Base-by-base conservation (phyloP, 2,113 vertebrate genomes). In the Trichechus manatus region DNA sequence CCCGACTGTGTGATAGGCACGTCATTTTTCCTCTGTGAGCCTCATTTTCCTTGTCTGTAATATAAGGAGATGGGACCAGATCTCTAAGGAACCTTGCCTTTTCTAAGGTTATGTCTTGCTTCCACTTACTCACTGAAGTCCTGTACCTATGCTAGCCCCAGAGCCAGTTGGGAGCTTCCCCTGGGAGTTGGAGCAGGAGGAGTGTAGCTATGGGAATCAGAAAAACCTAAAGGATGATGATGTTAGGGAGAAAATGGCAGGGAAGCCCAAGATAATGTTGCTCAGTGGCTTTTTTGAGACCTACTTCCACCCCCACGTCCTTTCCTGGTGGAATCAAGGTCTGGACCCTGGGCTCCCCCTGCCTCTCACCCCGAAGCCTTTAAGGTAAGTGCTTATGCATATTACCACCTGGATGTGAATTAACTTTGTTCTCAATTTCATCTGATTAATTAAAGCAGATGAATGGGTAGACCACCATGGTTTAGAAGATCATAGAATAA, bases 361-460 rank as follows among this genome's bases (percentile, higher is more conserved):
- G 11, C 87, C 39, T n/a, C 11, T 44, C 20, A 6, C n/a, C 50
- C 6, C 4, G 1, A 22, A 11, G 39, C 23, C 6, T 4, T 9
- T 17, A 47, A 7, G 10, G 4, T 15, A 9, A 5, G 3, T 29
- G 5, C 42, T 50, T 7, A 5, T 9, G 29, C 29, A 3, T 15
- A 5, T 17, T 68, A 3, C 23, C 56, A 44, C 56, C 53, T 75
- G 56, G 5, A 0, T 0, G 4, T 5, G 29, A 31, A 3, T 0
- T 7, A 1, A 1, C 29, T 10, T 15, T 9, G 75, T 47, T 44
- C 39, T n/a, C 1, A 0, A 15, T 61, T 29, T 23, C 50, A 2
- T 20, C 29, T 50, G 79, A 22, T 29, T 19, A 5, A 9, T 59
- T 33, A 25, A 1, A n/a, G 33, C 50, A 25, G 14, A 14, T 44